These are phyloP conservation scores for Datnioides undecimradiatus DNA, from an alignment of 2,113 vertebrate genomes.

Conservation along the genomic window DNA sequence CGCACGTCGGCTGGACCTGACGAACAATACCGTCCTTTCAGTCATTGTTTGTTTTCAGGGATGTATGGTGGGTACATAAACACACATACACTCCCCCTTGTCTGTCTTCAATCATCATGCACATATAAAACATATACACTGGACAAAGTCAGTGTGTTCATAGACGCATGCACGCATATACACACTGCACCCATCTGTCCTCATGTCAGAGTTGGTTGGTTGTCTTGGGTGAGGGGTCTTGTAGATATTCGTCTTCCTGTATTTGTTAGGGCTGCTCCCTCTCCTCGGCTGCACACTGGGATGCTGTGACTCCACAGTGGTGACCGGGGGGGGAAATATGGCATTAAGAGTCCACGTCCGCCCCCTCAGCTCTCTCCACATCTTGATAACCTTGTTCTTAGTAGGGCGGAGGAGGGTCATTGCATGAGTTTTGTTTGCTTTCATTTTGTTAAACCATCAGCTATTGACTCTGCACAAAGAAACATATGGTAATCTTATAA, in stretches of 20 bases:
- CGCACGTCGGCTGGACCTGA: not conserved
- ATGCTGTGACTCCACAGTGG: conserved; percentile 55
- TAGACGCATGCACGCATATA: not conserved
- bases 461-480: conserved; percentile 31
- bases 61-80: conserved; percentile 38
- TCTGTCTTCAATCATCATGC: conserved; percentile 51
- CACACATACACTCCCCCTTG: conserved; percentile 23
- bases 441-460: conserved; percentile 33
- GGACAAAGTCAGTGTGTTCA: conserved; percentile 63
- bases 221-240: conserved; percentile 65
- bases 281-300: conserved; percentile 37
- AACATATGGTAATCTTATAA: conserved; percentile 44
- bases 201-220: conserved; percentile 54
- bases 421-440: conserved; percentile 58
- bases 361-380: conserved; percentile 60
- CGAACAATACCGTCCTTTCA: conserved; percentile 63
- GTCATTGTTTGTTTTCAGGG: conserved; percentile 65
- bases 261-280: conserved; percentile 72
- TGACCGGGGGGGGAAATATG: conserved; percentile 42
- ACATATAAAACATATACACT: conserved; percentile 31
- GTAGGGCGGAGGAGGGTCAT: conserved; percentile 61
- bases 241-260: conserved; percentile 79
- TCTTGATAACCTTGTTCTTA: conserved; percentile 77
- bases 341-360: conserved; percentile 49
- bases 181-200: conserved; percentile 58